Base-by-base conservation (phyloP, 2,113 vertebrate species). In the Mesitornis unicolor region DNA sequence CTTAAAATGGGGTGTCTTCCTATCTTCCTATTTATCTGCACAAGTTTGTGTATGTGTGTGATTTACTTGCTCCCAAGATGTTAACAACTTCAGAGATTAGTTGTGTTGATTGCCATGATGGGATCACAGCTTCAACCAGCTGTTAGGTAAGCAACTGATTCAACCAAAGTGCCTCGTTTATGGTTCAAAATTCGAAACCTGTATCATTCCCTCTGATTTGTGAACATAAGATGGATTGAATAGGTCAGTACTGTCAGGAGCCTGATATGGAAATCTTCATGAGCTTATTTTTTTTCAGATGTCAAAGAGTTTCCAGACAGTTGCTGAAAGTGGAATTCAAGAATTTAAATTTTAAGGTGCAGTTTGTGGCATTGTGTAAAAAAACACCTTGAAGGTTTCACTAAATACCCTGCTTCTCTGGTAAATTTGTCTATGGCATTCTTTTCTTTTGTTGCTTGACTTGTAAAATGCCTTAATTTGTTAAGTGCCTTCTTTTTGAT, bases 141-240 rank as follows among this genome's bases (percentile, higher is more conserved):
- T 54, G 65, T 21, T 26, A 26, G 2, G 11, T 16, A 53, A 67
- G 22, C 21, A 71, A 16, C 22, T 25, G 60, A 57, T 10, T 16
- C 68, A 73, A 90, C 45, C 24, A 21, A 28, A 36, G 16, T 36
- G 16, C 10, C 47, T 29, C 18, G 5, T 38, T 47, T 68, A 28
- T 3, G 6, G 47, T 70, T 82, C 56, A 71, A 13, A 84, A 64
- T 50, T 21, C 5, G 48, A 85, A 82, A 33, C 8, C n/a, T 4
- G 0, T 11, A 59, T 38, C 8, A 7, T 6, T n/a, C 21, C 10
- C 19, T 65, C 59, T 85, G 42, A 59, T 38, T 79, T 25, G 20
- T 29, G 33, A 59, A 38, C 0, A 0, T 36, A 20, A 0, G 0
- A 5, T 64, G 65, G 33, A 50, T 31, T 50, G 28, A 71, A 65